These are phyloP conservation scores for Ramazzottius varieornatus DNA, from an alignment of 2,888 invertebrate species.

Conservation along the genomic window DNA sequence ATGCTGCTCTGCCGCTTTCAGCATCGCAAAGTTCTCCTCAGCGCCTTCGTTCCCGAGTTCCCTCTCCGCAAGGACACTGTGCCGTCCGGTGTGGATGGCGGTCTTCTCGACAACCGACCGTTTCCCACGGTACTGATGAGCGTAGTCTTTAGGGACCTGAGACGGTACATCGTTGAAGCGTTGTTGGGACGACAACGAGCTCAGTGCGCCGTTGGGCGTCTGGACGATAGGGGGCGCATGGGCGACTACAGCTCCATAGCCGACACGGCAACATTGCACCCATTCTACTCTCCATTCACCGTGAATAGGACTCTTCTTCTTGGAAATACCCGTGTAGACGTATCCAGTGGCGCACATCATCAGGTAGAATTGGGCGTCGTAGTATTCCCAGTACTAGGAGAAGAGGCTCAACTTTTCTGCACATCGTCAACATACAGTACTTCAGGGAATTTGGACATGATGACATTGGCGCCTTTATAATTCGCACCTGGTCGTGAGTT, in stretches of 20 bases:
- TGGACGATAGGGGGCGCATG: not conserved
- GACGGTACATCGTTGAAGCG: not conserved
- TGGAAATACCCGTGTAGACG: not conserved
- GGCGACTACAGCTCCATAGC: not conserved
- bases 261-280: not conserved
- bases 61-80: not conserved
- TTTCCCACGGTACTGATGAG: constrained; percentile 1
- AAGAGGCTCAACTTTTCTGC: not conserved
- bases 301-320: not conserved
- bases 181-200: not conserved
- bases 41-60: not conserved
- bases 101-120: not conserved
- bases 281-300: not conserved
- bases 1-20: not conserved
- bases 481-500: not conserved
- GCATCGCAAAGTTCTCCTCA: not conserved
- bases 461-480: too few relatives aligned
- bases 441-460: too few relatives aligned
- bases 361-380: not conserved
- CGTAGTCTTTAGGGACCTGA: not conserved
- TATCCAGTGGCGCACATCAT: not conserved
- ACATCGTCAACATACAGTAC: not conserved
- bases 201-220: not conserved
- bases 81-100: not conserved
- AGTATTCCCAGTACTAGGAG: not conserved